phyloP scores from a whole-genome alignment of 2,113 vertebrate species.

The Brachionichthys hirsutus region DNA sequence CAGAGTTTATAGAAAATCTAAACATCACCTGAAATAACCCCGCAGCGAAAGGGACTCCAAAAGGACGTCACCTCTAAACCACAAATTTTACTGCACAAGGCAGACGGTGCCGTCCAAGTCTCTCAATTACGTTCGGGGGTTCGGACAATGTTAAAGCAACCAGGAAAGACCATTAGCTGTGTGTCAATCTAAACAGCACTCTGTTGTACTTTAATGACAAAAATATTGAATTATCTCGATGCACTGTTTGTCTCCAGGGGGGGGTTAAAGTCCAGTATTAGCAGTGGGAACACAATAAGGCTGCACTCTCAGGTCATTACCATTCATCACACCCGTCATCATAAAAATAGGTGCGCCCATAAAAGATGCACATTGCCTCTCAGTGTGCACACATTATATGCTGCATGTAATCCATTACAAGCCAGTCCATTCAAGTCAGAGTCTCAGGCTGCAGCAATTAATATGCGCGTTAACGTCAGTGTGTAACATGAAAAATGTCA shows the following conservation, averaged over 20 bases:
- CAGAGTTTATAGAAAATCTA: no score
- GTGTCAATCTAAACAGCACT: no score
- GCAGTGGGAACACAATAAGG: slow-evolving; percentile 19
- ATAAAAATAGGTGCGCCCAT: slow-evolving; percentile 27
- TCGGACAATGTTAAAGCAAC: background rate
- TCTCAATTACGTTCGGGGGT: background rate
- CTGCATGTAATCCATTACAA: slow-evolving; percentile 18
- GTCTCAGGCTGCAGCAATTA: slow-evolving; percentile 26
- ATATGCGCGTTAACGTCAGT: slow-evolving; percentile 37
- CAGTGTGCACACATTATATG: slow-evolving; percentile 8
- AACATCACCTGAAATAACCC: no score
- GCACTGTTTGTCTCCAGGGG: slow-evolving; percentile 16
- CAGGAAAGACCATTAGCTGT: slow-evolving; percentile 16
- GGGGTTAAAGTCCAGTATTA: slow-evolving; percentile 21
- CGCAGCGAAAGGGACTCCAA: no score
- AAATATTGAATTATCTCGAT: slow-evolving; percentile 47
- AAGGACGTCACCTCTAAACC: background rate
- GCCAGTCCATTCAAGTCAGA: slow-evolving; percentile 10
- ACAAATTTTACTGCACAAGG: slow-evolving; percentile 4
- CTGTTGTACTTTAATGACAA: slow-evolving; percentile 20
- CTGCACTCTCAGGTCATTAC: slow-evolving; percentile 36
- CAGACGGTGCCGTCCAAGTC: background rate
- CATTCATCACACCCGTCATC: slow-evolving; percentile 43
- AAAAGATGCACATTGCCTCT: slow-evolving; percentile 16
- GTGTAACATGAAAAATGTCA: slow-evolving; percentile 49